These are phyloP conservation scores for Halcyon leucocephala DNA, from an alignment of 2,797 vertebrate genomes.

Conservation along the genomic window DNA sequence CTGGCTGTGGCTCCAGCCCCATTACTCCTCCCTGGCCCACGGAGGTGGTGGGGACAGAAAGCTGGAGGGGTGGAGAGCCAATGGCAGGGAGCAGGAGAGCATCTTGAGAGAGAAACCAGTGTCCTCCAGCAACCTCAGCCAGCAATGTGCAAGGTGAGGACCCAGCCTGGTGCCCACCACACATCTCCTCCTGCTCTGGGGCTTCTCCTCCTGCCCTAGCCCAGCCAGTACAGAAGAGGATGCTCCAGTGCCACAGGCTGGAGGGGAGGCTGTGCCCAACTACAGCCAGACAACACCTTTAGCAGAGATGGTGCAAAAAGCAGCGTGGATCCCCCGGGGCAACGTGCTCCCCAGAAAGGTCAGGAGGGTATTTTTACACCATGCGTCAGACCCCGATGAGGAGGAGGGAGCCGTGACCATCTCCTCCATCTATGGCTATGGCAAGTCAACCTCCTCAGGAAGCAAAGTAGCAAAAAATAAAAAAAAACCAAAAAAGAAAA, in stretches of 20 bases:
- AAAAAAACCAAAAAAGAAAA: neutral
- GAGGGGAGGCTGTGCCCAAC: neutral
- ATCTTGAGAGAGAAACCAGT: neutral
- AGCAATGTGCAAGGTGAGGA: neutral
- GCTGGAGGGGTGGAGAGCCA: fast-evolving
- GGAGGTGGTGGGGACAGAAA: neutral
- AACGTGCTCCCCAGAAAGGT: neutral
- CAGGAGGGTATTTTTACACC: conserved; percentile 1
- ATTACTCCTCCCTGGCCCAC: fast-evolving
- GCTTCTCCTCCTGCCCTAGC: neutral
- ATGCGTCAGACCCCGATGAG: neutral
- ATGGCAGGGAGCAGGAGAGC: neutral
- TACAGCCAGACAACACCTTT: neutral
- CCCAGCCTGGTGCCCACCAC: no score
- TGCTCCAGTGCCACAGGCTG: neutral
- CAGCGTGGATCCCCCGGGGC: neutral
- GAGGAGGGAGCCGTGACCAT: neutral
- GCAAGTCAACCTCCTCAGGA: neutral
- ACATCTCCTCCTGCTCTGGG: fast-evolving
- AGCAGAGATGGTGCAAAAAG: neutral
- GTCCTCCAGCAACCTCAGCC: neutral
- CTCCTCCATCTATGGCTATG: neutral
- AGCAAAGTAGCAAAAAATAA: neutral
- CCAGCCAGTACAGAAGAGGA: fast-evolving
- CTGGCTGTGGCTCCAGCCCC: neutral